These are phyloP conservation scores for Ochropleura plecta DNA, from an alignment of 2,888 invertebrate genomes.

Conservation along the genomic window DNA sequence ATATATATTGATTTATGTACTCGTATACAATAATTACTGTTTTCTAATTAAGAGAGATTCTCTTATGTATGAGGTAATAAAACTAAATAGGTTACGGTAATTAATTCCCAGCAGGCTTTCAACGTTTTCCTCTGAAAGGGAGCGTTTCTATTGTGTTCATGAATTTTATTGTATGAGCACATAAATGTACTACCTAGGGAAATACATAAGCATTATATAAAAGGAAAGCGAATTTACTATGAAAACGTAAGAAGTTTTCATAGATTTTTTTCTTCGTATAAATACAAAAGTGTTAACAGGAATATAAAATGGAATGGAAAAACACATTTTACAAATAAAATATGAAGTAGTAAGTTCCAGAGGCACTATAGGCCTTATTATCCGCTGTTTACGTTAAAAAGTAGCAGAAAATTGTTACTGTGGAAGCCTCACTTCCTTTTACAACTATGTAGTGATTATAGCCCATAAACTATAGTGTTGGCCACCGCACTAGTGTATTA, in stretches of 20 bases:
- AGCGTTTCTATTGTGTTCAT: constrained; percentile 41
- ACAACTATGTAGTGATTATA: constrained; percentile 63
- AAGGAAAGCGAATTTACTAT: constrained; percentile 19
- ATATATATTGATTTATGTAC: constrained; percentile 9
- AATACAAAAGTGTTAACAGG: constrained; percentile 1
- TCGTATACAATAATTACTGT: not conserved
- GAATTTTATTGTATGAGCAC: constrained; percentile 39
- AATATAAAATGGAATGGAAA: constrained; percentile 11
- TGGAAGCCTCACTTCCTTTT: constrained; percentile 61
- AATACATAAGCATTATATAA: constrained; percentile 16
- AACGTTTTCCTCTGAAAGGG: constrained; percentile 45
- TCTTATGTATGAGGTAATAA: constrained; percentile 34
- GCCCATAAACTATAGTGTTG: constrained; percentile 61
- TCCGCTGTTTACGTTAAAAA: constrained; percentile 50
- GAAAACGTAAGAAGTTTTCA: constrained; percentile 12
- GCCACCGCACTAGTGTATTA: constrained; percentile 61
- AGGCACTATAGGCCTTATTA: constrained; percentile 37
- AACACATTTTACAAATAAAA: constrained; percentile 22
- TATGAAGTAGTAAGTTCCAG: constrained; percentile 26
- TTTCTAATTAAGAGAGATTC: constrained; percentile 53
- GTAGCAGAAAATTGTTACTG: constrained; percentile 60
- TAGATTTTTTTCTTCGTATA: not conserved
- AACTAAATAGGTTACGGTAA: constrained; percentile 59
- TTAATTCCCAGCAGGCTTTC: constrained; percentile 52
- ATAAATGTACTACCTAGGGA: constrained; percentile 23